Evolutionary conservation across 2,888 invertebrate genomes (phyloP), one percentile per base, ranked within the genome.

Genomic region (Plagodis dolabraria): DNA sequence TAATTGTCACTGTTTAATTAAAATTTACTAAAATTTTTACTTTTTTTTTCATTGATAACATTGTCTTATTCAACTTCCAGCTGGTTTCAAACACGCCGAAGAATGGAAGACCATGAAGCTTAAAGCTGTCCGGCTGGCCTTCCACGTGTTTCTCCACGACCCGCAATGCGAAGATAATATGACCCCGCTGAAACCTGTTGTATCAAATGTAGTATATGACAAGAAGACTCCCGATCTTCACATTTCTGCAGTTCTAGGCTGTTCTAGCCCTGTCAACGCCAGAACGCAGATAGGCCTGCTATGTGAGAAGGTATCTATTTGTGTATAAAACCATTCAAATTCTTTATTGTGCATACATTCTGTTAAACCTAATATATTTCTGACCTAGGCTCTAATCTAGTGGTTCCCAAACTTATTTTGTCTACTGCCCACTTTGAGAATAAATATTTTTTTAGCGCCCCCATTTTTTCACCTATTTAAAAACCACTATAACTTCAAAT

Each of bases 151-250:
- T 80, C 93, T 98, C 43, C 83, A 81, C 47, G 86, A 87, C 67
- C 81, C 80, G 67, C 8, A 40, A 76, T 9, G 83, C 83, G 50
- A 76, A 80, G 67, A 72, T 80, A 8, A 86, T 8, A 80, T 92
- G 47, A 35, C 33, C 33, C 80, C 84, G 61, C 79, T 92, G 59
- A 69, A 67, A 53, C 97, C 99, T 0, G 95, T 98, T 33, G 97
- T 98, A 33, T 98, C 98, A 0, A 97, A 98, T 69, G 95, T 97
- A 35, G 98, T 99, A 76, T 98, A 95, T 88, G 99, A 99, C 87
- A 99, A 98, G 94, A 99, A 99, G 91, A 98, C 99, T 22, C 22
- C 22, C 22, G 22, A 22, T 22, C 22, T 22, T 22, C 22, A 22
- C 22, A 22, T 22, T 22, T 22, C 22, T 22, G 22, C 22, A 22